phyloP scores from a whole-genome alignment of 2,888 invertebrate species.

The Sarcophaga variegata region DNA sequence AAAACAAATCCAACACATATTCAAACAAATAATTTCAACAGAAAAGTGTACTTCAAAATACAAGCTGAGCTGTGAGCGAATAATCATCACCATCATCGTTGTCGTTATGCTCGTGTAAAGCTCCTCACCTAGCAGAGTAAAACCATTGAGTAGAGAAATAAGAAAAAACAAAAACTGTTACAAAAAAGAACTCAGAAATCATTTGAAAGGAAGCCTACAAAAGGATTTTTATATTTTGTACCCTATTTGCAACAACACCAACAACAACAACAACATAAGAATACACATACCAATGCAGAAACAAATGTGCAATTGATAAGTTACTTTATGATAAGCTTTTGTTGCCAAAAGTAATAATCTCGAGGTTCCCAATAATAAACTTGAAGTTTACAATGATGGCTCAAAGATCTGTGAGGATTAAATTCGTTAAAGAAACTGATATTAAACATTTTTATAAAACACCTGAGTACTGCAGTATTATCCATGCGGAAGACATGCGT shows the following conservation, averaged over 20 bases:
- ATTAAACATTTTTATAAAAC: no score
- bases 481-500: no score
- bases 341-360: no score
- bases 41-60: slow-evolving; percentile 55
- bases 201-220: slow-evolving; percentile 59
- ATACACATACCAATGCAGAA: background rate
- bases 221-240: slow-evolving; percentile 59
- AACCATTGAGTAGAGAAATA: background rate
- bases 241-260: slow-evolving; percentile 32
- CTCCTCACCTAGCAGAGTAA: slow-evolving; percentile 61
- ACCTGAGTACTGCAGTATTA: no score
- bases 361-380: no score
- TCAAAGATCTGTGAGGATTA: no score
- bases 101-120: slow-evolving; percentile 4
- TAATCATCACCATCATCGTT: background rate
- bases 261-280: background rate
- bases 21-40: slow-evolving; percentile 58
- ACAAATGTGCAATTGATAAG: background rate
- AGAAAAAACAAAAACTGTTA: slow-evolving; percentile 3
- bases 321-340: no score
- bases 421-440: no score
- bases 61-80: slow-evolving; percentile 52
- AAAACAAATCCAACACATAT: slow-evolving; percentile 57
- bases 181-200: slow-evolving; percentile 31
- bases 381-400: no score